Percentiles rank a stretch among this genome's conserved stretches.
These are phyloP conservation scores for Heliconius hortense DNA, from an alignment of 2,888 invertebrate species.

Conservation along the genomic window DNA sequence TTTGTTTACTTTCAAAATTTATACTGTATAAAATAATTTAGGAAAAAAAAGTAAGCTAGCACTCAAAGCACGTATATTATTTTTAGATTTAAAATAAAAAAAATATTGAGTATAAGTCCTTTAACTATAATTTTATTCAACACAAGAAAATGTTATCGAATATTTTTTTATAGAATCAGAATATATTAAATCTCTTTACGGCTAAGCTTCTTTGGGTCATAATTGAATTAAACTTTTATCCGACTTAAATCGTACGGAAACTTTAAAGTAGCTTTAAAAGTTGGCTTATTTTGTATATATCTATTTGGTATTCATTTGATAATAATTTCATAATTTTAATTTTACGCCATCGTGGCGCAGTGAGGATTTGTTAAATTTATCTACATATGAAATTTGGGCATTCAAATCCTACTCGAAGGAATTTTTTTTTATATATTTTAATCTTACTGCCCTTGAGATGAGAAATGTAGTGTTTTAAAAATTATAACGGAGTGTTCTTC, in stretches of 20 bases:
- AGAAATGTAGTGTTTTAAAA: not conserved
- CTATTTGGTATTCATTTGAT: not conserved
- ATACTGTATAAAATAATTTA: too few species aligned
- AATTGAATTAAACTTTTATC: constrained; percentile 19
- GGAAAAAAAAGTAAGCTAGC: not conserved
- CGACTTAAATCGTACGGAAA: constrained; percentile 5
- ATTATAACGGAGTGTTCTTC: not conserved
- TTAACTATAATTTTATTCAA: not conserved
- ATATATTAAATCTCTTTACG: constrained; percentile 1
- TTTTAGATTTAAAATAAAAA: not conserved
- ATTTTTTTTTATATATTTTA: not conserved
- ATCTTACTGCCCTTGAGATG: not conserved
- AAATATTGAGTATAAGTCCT: not conserved
- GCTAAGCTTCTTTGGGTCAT: constrained; percentile 4
- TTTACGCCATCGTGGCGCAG: not conserved
- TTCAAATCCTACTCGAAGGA: not conserved
- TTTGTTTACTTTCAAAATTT: too few species aligned
- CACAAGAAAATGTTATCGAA: not conserved
- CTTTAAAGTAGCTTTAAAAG: constrained; percentile 11
- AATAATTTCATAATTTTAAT: constrained; percentile 2
- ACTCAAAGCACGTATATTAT: not conserved
- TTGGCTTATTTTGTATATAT: constrained; percentile 4
- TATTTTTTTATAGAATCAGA: not conserved
- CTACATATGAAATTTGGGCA: not conserved
- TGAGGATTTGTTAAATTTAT: not conserved